phyloP scores from a whole-genome alignment of 2,113 vertebrate genomes.

The Labrus mixtus region DNA sequence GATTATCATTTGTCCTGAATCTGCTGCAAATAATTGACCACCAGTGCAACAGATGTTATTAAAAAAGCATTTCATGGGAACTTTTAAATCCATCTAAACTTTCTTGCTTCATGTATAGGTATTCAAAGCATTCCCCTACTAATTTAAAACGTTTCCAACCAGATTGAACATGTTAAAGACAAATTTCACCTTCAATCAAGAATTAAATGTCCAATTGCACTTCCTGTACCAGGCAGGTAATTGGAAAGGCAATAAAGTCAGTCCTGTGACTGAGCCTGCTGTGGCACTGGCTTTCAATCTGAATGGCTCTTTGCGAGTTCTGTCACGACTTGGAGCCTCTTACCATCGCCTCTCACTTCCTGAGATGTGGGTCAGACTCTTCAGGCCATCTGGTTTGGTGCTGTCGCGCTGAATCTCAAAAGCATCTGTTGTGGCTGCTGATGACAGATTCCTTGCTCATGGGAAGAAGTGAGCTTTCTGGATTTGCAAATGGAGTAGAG shows the following conservation, averaged over 20 bases:
- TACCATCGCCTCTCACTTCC: conserved; percentile 46
- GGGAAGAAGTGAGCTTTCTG: conserved; percentile 54
- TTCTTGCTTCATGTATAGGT: background rate
- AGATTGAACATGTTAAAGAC: conserved; percentile 44
- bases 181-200: conserved; percentile 47
- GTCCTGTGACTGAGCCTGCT: conserved; percentile 21
- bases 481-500: conserved; percentile 68
- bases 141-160: conserved; percentile 17
- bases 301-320: conserved; percentile 58
- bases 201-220: conserved; percentile 53
- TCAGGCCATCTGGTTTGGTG: conserved; percentile 43
- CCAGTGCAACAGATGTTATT: no score
- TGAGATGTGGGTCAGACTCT: conserved; percentile 60
- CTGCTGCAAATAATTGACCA: no score
- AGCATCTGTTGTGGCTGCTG: conserved; percentile 54
- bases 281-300: conserved; percentile 45
- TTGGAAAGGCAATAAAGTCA: conserved; percentile 55
- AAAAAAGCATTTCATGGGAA: no score
- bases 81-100: no score
- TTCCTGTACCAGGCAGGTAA: conserved; percentile 49
- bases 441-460: conserved; percentile 47
- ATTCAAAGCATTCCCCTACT: background rate
- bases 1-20: no score
- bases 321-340: conserved; percentile 57
- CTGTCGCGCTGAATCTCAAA: conserved; percentile 62